Base-by-base conservation (phyloP, 2,797 vertebrate species). In the Rhincodon typus region DNA sequence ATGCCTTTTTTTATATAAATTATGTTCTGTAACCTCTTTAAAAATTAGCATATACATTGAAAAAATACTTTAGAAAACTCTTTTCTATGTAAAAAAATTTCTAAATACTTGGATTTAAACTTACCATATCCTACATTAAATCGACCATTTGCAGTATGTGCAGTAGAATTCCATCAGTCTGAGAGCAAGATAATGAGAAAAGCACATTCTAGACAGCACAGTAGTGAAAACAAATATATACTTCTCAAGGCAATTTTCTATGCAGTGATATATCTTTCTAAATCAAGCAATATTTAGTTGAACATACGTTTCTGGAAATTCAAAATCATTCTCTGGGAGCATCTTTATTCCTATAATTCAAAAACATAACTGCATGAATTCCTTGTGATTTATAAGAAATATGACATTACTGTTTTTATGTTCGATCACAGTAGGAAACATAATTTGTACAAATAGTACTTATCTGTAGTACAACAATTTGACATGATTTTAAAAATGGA, bases 391-490 rank as follows among this genome's bases (percentile, higher is more conserved):
- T 66, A 91, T 50, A 46, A 53, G 67, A 77, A 57, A 53, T 70
- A 30, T 53, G 46, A 57, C 94, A 53, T 95, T 77, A 95, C 94
- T 53, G 27, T 95, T 95, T 95, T 95, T 95, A 95, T 95, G 46
- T 95, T 95, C 94, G 2, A 77, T 50, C 70, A 57, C 46, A 77
- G 94, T 46, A 4, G 70, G 70, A 95, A 34, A 95, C 46, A 66
- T 77, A 77, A 95, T 95, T 95, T 95, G 94, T 42, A 94, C 42
- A 94, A 94, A 94, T 94, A 94, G 38, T 70, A 77, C 42, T 95
- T 95, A 95, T 95, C 94, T 74, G 42, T 53, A 53, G 94, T 57
- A 95, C 94, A 95, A 74, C 94, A 95, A 77, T 72, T 77, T 77
- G 94, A 95, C 94, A 95, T 70, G 93, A 94, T 34, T 74, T 77